Conservation (phyloP, 92 coral and sea anemone genomes). For the Isaurus tuberculatus region DNA sequence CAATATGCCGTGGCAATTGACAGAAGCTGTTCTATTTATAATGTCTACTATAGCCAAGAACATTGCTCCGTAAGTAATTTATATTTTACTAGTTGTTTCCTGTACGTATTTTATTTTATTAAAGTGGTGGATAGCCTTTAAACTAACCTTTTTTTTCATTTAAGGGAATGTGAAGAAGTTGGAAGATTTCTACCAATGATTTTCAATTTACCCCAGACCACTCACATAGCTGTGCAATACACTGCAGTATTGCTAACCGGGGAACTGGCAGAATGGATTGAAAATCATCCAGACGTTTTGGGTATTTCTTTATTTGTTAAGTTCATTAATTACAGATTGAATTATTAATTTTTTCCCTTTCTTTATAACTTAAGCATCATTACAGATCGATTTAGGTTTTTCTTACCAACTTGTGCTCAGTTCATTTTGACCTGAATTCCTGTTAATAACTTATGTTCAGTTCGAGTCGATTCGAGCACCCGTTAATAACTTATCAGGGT, state of each 20-base stretch:
- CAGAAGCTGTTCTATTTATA: constrained; percentile 92
- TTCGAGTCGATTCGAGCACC: not conserved
- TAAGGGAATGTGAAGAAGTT: constrained; percentile 77
- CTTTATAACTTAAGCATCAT: not conserved
- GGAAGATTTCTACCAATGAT: constrained; percentile 75
- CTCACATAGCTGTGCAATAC: constrained; percentile 82
- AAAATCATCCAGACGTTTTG: constrained; percentile 75
- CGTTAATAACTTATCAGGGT: not conserved
- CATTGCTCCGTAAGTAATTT: constrained; percentile 78
- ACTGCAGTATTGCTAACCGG: constrained; percentile 87
- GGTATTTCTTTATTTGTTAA: constrained; percentile 53
- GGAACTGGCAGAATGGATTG: constrained; percentile 94
- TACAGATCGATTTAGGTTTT: not conserved
- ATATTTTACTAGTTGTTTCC: not conserved
- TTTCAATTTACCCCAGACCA: constrained; percentile 74
- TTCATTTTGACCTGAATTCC: too few relatives aligned
- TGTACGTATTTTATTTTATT: not conserved
- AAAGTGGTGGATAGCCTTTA: not conserved
- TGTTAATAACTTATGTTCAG: not conserved
- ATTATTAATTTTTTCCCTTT: not conserved
- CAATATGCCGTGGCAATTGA: constrained; percentile 78
- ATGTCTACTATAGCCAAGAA: constrained; percentile 95
- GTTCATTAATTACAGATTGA: not conserved
- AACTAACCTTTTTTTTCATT: not conserved
- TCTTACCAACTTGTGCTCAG: not conserved